Base-by-base conservation (phyloP, 2,888 invertebrate genomes). In the Leucoptera coffeella region DNA sequence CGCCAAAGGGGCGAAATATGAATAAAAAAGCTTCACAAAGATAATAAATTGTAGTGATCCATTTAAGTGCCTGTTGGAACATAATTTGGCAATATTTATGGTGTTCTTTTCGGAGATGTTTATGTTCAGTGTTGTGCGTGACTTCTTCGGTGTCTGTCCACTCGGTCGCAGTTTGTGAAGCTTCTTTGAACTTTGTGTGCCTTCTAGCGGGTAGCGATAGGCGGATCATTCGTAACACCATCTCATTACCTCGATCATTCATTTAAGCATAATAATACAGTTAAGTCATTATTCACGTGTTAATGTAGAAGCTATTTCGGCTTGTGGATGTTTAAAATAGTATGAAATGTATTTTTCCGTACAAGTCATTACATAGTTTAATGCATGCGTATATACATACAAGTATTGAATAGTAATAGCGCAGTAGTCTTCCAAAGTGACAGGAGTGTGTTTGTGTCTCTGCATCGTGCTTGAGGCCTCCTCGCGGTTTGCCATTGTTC, bases 391-490 rank as follows among this genome's bases (percentile, higher is more conserved):
- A n/a, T n/a, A n/a, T n/a, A n/a, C n/a, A n/a, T n/a, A n/a, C n/a
- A n/a, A n/a, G n/a, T n/a, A n/a, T n/a, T n/a, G n/a, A n/a, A 25
- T 11, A 62, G 62, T 53, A 42, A 56, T 65, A 65, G 64, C 47
- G 61, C 62, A 57, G 67, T 69, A 69, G 69, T 69, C 69, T 69
- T 69, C 69, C 69, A 69, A 58, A 50, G n/a, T n/a, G n/a, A n/a
- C n/a, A n/a, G n/a, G n/a, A n/a, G n/a, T n/a, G n/a, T n/a, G n/a
- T n/a, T n/a, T n/a, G n/a, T n/a, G n/a, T n/a, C n/a, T n/a, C n/a
- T n/a, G n/a, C n/a, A n/a, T n/a, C n/a, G n/a, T n/a, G n/a, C n/a
- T n/a, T n/a, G n/a, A n/a, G n/a, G n/a, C n/a, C n/a, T n/a, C n/a
- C n/a, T n/a, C 59, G 62, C 62, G 64, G 65, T 57, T 67, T 69